These are phyloP conservation scores for Sarcoramphus papa DNA, from an alignment of 2,797 vertebrate species.

Conservation along the genomic window DNA sequence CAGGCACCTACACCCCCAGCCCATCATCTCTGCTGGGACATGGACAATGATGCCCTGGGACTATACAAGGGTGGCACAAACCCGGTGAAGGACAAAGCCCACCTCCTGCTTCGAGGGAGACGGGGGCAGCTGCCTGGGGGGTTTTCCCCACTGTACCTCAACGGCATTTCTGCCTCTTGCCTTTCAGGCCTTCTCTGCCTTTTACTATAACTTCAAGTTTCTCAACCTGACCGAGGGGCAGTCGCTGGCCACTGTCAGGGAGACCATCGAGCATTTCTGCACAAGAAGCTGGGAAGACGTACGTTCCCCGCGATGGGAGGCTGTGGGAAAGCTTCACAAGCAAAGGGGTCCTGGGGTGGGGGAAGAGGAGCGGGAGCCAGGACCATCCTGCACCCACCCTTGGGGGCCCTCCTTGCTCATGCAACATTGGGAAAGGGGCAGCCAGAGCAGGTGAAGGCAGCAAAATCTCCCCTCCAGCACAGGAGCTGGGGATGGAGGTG, in stretches of 20 bases:
- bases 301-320: neutral
- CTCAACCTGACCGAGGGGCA: conserved; percentile 64
- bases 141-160: neutral
- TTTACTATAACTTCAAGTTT: conserved; percentile 70
- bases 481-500: neutral
- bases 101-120: neutral
- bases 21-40: neutral
- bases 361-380: neutral
- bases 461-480: neutral
- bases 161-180: neutral
- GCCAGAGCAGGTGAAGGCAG: neutral
- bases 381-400: neutral
- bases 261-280: conserved; percentile 25
- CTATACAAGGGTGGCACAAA: neutral
- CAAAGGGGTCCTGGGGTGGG: neutral
- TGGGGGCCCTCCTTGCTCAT: neutral
- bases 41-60: neutral
- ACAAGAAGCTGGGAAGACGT: conserved; percentile 55
- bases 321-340: neutral
- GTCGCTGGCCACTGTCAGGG: neutral
- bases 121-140: accelerated
- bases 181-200: conserved; percentile 71
- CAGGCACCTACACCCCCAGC: neutral
- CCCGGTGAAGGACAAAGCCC: neutral
- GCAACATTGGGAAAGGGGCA: neutral